Evolutionary conservation across 2,888 invertebrate genomes (phyloP).

Genomic region (Hoplodrina blanda): DNA sequence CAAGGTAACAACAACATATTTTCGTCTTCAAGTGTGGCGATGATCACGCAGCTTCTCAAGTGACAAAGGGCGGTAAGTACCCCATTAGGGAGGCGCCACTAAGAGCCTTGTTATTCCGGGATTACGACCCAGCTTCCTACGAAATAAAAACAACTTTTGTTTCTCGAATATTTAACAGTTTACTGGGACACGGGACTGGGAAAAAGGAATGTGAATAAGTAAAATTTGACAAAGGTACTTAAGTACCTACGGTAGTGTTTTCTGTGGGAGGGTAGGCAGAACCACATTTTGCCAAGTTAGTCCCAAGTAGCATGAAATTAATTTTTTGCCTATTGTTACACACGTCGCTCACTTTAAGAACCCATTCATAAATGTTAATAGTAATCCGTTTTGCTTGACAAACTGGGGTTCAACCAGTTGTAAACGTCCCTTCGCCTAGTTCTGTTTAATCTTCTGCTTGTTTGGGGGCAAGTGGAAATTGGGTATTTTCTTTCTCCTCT

Average conservation of each 20-base stretch:
- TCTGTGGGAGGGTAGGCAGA: neutral
- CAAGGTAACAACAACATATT: slow-evolving; percentile 36
- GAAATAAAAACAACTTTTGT: slow-evolving; percentile 58
- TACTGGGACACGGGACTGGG: neutral
- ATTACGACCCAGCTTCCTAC: slow-evolving; percentile 63
- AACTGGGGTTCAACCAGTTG: too few species aligned
- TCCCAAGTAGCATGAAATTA: neutral
- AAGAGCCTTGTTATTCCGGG: slow-evolving; percentile 71
- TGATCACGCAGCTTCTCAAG: slow-evolving; percentile 64
- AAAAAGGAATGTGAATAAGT: slow-evolving; percentile 18
- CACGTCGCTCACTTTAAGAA: too few species aligned
- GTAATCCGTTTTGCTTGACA: too few species aligned
- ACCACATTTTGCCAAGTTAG: neutral
- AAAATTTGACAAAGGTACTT: neutral
- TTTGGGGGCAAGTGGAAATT: too few species aligned
- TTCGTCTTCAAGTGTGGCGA: slow-evolving; percentile 38
- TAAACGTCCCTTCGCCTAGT: too few species aligned
- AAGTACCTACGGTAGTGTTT: too few species aligned
- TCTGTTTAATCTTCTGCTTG: too few species aligned
- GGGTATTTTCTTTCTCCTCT: too few species aligned
- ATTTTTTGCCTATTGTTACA: neutral
- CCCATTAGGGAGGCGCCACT: slow-evolving; percentile 66
- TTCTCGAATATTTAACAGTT: slow-evolving; percentile 18
- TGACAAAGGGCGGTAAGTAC: slow-evolving; percentile 68
- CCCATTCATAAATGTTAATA: too few species aligned